Base-by-base conservation (phyloP, 2,797 vertebrate genomes). In the Mus minutoides region DNA sequence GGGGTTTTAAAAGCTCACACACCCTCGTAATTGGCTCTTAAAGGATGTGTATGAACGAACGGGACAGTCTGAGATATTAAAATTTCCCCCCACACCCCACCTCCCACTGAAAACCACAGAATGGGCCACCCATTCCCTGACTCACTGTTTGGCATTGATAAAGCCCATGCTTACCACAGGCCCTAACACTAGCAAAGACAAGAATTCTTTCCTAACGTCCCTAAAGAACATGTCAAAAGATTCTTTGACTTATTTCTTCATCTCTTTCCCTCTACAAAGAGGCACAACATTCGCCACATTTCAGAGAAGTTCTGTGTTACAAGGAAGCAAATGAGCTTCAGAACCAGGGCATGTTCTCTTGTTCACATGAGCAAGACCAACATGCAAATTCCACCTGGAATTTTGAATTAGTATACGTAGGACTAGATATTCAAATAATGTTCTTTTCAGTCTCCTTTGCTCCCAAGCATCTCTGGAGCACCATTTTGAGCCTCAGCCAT, bases 61-160 rank as follows among this genome's bases (percentile, higher is more conserved):
- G 82, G 62, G 34, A 52, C 2, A 21, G 7, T 49, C 34, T 24
- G 46, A 82, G 79, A 56, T 40, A 77, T 8, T 90, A 54, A 88
- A 43, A 73, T 40, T 29, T 80, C 60, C 91, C 12, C 71, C 34
- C 2, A 40, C 0, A 31, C 71, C 62, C 58, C 69, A 73, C 34
- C 43, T 84, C 40, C 49, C 40, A 19, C 21, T 31, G 17, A n/a
- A 43, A 92, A 67, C 88, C 78, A 79, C 24, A 54, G 46, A 88
- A 10, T 0, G 6, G 49, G 71, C 58, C 54, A 49, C 34, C 9
- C 5, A 1, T 49, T 54, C 46, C 40, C 46, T 71, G 14, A 52
- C 22, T 79, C 62, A 29, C 60, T 95, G 56, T 49, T 92, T 85
- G 75, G 7, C 80, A 19, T 87, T 88, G 88, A 86, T 46, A n/a